A percentile compares a stretch with the other conserved stretches of the same genome.
These are phyloP conservation scores for Amphimedon queenslandica DNA, from an alignment of 37 sponge, comb jelly and placozoan species.

Conservation along the genomic window DNA sequence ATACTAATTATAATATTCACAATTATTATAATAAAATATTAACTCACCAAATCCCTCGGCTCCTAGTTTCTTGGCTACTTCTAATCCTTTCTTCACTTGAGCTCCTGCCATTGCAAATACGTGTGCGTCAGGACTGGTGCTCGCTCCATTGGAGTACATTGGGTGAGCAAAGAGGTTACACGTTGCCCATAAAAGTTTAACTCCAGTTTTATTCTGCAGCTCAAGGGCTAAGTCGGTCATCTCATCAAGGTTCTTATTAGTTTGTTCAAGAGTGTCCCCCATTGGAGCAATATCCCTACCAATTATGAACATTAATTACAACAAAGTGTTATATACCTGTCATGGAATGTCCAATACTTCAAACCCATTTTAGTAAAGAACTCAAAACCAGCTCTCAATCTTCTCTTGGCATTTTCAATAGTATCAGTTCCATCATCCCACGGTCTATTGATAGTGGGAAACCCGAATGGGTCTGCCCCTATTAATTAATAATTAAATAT, in stretches of 20 bases:
- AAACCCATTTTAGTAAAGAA: conserved; percentile 63
- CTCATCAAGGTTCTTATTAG: conserved; percentile 53
- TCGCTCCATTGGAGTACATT: conserved; percentile 48
- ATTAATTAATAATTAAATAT: background rate
- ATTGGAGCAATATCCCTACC: conserved; percentile 64
- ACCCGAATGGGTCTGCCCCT: conserved; percentile 78
- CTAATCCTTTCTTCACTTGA: conserved; percentile 67
- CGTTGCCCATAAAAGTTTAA: conserved; percentile 63
- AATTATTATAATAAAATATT: background rate
- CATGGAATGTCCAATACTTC: conserved; percentile 70
- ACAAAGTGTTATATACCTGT: conserved; percentile 25
- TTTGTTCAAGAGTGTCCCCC: conserved; percentile 31
- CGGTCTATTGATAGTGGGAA: conserved; percentile 50
- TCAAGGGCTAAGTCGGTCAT: conserved; percentile 41
- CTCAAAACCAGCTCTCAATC: conserved; percentile 62
- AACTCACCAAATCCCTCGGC: conserved; percentile 59
- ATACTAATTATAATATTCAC: conserved; percentile 21
- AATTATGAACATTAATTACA: background rate
- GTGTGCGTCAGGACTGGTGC: conserved; percentile 63
- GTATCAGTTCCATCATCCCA: conserved; percentile 66
- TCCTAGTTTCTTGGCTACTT: conserved; percentile 62
- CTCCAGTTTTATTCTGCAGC: conserved; percentile 58
- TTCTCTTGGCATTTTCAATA: conserved; percentile 53
- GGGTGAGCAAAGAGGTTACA: conserved; percentile 68
- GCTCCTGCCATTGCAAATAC: conserved; percentile 67